Base-by-base conservation (phyloP, 2,888 invertebrate species). In the Drosophila niveifrons region DNA sequence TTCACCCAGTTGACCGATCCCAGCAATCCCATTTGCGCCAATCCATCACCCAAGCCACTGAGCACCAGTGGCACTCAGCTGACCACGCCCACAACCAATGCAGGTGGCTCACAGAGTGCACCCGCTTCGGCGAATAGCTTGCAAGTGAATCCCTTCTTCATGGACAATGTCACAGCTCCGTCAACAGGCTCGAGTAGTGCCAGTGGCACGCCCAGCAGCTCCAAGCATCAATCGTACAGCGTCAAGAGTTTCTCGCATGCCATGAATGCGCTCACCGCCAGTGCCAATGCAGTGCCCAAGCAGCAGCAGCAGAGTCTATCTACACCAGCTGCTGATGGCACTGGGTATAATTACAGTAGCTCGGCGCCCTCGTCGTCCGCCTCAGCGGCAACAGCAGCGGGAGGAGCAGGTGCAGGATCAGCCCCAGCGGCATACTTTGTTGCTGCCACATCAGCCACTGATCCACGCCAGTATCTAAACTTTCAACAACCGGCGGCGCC, bases 1-100 rank as follows among this genome's bases (percentile, higher is more conserved):
- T 94, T 94, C 28, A 94, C 93, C 17, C 95, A 95, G 83, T 92
- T 97, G 72, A 95, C 95, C 44, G 96, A 96, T 93, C 95, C 96
- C 9, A 95, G 95, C 84, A 92, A 94, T 75, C 94, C 94, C 28
- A 92, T 94, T 53, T 94, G 94, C 75, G 93, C 93, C 48, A 94
- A 94, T 84, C 93, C 94, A 7, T 91, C 91, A 10, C 93, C 95
- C 0, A 94, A 94, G 69, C 93, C 94, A 1, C 79, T 93, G 8
- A 81, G 73, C 67, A 90, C 91, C 13, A 89, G 76, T 39, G 77
- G 56, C 13, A 18, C 31, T 13, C 77, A 50, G 23, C 65, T 74
- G 15, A 70, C 73, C n/a, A 77, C 80, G 28, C 85, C 82, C 0
- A 77, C 84, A 2, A 62, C 70, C 0, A 84, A 90, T 52, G 76